phyloP scores from a whole-genome alignment of 2,797 vertebrate genomes.

The Pygocentrus nattereri region DNA sequence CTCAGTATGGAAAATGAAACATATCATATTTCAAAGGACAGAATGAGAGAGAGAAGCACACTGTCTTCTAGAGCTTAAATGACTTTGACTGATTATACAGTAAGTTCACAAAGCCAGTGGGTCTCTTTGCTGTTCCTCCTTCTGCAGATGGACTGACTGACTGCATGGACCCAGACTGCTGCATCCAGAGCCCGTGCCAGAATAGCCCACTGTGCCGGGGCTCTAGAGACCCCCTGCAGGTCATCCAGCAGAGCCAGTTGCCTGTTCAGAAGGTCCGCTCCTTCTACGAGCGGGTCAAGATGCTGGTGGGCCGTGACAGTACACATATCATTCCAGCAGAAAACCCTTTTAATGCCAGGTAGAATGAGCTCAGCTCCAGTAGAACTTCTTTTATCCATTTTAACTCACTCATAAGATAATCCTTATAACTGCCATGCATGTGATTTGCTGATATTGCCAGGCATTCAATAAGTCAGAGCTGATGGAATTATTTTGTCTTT shows the following conservation, averaged over 20 bases:
- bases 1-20: background rate
- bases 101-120: background rate
- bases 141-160: constrained; percentile 95
- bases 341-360: constrained; percentile 98
- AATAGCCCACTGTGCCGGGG: constrained; percentile 94
- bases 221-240: constrained; percentile 94
- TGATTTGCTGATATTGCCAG: too few relatives aligned
- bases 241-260: constrained; percentile 92
- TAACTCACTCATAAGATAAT: too few relatives aligned
- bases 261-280: constrained; percentile 85
- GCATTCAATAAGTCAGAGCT: too few relatives aligned
- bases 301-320: constrained; percentile 94
- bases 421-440: too few relatives aligned
- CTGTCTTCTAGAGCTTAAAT: background rate
- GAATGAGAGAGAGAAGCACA: background rate
- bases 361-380: constrained; percentile 16
- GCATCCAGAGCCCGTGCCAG: constrained; percentile 95
- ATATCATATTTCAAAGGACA: background rate
- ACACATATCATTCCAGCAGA: constrained; percentile 96
- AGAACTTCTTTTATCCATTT: background rate
- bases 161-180: constrained; percentile 99
- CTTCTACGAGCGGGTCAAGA: constrained; percentile 96
- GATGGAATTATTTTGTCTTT: too few relatives aligned
- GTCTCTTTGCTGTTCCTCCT: constrained; percentile 7
- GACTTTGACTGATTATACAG: constrained; percentile 26